Conservation (phyloP, 2,888 invertebrate genomes). For the Dione juno region DNA sequence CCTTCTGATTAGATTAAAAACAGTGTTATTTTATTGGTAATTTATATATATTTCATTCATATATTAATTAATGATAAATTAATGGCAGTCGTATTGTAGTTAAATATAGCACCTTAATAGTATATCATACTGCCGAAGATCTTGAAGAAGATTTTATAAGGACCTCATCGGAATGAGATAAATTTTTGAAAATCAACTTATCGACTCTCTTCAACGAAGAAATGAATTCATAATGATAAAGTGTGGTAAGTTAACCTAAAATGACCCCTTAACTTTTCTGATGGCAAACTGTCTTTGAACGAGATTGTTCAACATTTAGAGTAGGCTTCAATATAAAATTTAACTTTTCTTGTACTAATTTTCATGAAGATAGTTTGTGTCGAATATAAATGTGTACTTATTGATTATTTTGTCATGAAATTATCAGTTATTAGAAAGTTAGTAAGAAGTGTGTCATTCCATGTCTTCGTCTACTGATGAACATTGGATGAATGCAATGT, state of each 20-base stretch:
- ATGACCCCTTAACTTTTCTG: slow-evolving; percentile 12
- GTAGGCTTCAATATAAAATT: background rate
- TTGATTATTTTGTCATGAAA: too few species aligned
- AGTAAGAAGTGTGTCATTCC: too few species aligned
- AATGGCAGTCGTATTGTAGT: slow-evolving; percentile 3
- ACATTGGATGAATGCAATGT: too few species aligned
- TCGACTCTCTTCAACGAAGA: slow-evolving; percentile 29
- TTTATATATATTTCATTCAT: background rate
- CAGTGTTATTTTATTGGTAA: background rate
- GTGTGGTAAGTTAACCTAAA: slow-evolving; percentile 29
- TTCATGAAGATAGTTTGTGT: too few species aligned
- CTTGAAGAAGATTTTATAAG: slow-evolving; percentile 19
- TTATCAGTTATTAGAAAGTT: too few species aligned
- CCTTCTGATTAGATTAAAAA: background rate
- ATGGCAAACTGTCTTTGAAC: background rate
- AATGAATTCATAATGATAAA: slow-evolving; percentile 9
- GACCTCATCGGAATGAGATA: slow-evolving; percentile 23
- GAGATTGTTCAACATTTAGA: background rate
- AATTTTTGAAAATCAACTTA: slow-evolving; percentile 23
- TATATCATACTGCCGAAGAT: slow-evolving; percentile 21
- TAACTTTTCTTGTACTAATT: too few species aligned
- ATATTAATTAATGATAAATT: background rate
- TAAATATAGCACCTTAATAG: slow-evolving; percentile 3
- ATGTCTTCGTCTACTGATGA: too few species aligned
- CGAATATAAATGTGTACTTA: too few species aligned